Conservation (phyloP, 2,888 invertebrate species). For the Hypselothyrea guttata region DNA sequence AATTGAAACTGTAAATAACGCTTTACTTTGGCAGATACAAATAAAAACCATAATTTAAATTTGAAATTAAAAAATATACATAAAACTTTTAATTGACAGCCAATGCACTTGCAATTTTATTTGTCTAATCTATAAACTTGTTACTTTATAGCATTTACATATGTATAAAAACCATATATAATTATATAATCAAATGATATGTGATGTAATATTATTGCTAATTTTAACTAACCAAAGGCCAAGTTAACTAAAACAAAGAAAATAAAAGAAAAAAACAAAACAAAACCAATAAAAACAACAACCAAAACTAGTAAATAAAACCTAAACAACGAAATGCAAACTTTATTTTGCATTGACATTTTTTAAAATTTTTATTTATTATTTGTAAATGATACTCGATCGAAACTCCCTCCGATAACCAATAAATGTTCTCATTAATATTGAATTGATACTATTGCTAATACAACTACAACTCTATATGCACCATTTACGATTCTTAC, state of each 20-base stretch:
- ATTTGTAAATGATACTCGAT: slow-evolving; percentile 62
- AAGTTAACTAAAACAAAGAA: slow-evolving; percentile 81
- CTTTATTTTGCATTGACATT: slow-evolving; percentile 47
- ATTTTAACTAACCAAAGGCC: slow-evolving; percentile 83
- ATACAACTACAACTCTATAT: slow-evolving; percentile 22
- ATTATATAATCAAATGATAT: slow-evolving; percentile 59
- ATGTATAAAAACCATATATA: slow-evolving; percentile 56
- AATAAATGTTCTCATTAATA: slow-evolving; percentile 73
- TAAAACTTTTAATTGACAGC: slow-evolving; percentile 41
- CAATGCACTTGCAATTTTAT: slow-evolving; percentile 75
- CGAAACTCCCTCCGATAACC: slow-evolving; percentile 51
- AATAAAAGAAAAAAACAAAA: slow-evolving; percentile 49
- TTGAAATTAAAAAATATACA: slow-evolving; percentile 9
- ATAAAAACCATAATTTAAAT: slow-evolving; percentile 19
- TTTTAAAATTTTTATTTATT: too few relatives aligned
- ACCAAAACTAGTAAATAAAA: slow-evolving; percentile 56
- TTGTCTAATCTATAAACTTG: slow-evolving; percentile 50
- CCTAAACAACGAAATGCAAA: slow-evolving; percentile 28
- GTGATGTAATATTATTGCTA: slow-evolving; percentile 78
- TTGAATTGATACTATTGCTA: slow-evolving; percentile 28
- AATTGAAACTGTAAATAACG: slow-evolving; percentile 67
- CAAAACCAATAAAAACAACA: slow-evolving; percentile 39
- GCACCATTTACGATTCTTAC: slow-evolving; percentile 59
- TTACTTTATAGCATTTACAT: slow-evolving; percentile 66
- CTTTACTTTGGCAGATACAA: slow-evolving; percentile 51